These are phyloP conservation scores for Adrianichthys oophorus DNA, from an alignment of 2,797 vertebrate genomes.

Conservation along the genomic window DNA sequence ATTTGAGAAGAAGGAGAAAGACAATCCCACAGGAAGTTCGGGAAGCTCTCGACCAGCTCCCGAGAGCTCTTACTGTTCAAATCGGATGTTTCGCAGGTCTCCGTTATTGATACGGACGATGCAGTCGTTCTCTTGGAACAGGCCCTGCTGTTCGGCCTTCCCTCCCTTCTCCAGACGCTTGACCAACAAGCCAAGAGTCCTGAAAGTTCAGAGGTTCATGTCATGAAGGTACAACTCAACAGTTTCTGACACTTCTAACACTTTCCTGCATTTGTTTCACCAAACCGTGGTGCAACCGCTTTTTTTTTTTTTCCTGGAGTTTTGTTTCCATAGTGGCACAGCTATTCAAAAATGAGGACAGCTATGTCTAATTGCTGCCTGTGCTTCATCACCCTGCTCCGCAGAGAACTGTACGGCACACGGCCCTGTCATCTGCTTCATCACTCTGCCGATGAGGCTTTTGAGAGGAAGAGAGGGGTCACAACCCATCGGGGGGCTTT, in stretches of 20 bases:
- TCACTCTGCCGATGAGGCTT: conserved; percentile 20
- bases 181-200: conserved; percentile 85
- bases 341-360: not conserved
- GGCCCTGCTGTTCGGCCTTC: conserved; percentile 92
- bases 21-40: conserved; percentile 15
- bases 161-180: conserved; percentile 94
- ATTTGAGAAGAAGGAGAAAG: conserved; percentile 9
- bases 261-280: not conserved
- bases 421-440: conserved; percentile 41
- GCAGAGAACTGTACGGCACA: conserved; percentile 12
- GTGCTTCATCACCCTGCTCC: conserved; percentile 7
- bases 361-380: conserved; percentile 25
- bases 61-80: conserved; percentile 90
- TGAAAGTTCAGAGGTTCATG: conserved; percentile 73
- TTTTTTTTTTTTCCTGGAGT: not conserved
- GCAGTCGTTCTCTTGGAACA: conserved; percentile 97
- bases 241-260: no score
- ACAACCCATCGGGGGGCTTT: conserved; percentile 26
- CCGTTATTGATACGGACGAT: conserved; percentile 95
- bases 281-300: not conserved
- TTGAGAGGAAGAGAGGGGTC: conserved; percentile 28
- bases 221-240: conserved; percentile 20
- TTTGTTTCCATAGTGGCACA: no score
- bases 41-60: conserved; percentile 11
- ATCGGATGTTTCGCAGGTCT: conserved; percentile 92